Conservation (phyloP, 1,140 invertebrate species). For the Drosophila kanapiae region DNA sequence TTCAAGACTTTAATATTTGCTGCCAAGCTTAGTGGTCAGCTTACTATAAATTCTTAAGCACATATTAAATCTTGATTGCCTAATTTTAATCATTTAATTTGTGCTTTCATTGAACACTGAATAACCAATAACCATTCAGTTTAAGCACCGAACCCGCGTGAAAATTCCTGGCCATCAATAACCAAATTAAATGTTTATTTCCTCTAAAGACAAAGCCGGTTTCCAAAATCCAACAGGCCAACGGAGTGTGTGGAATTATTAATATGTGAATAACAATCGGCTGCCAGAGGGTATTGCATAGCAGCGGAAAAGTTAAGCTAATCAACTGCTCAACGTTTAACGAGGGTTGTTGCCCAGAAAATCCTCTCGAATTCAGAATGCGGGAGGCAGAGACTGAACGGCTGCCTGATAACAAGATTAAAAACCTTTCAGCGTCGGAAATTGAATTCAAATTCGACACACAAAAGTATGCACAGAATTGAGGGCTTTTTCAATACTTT, state of each 20-base stretch:
- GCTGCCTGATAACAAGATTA: slow-evolving; percentile 77
- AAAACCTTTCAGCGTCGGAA: slow-evolving; percentile 82
- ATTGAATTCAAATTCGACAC: slow-evolving; percentile 83
- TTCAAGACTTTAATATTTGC: neutral
- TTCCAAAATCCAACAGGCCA: neutral
- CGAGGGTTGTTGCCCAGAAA: slow-evolving; percentile 58
- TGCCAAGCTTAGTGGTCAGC: neutral
- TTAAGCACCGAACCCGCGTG: neutral
- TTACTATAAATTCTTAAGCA: neutral
- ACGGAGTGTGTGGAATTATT: slow-evolving; percentile 44
- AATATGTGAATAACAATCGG: slow-evolving; percentile 51
- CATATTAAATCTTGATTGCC: too few species aligned
- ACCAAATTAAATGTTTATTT: slow-evolving; percentile 26
- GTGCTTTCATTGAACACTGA: neutral
- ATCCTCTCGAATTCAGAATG: slow-evolving; percentile 36
- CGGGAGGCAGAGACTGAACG: slow-evolving; percentile 28
- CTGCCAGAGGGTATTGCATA: slow-evolving; percentile 36
- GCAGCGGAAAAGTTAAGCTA: slow-evolving; percentile 67
- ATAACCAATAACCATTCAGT: neutral
- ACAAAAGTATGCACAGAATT: slow-evolving; percentile 80
- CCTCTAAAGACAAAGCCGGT: slow-evolving; percentile 7
- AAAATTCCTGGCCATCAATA: slow-evolving; percentile 21
- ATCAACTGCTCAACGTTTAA: slow-evolving; percentile 73
- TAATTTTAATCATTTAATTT: neutral
- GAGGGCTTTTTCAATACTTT: slow-evolving; percentile 45